phyloP scores from a whole-genome alignment of 2,113 vertebrate genomes.

The Paramisgurnus dabryanus region DNA sequence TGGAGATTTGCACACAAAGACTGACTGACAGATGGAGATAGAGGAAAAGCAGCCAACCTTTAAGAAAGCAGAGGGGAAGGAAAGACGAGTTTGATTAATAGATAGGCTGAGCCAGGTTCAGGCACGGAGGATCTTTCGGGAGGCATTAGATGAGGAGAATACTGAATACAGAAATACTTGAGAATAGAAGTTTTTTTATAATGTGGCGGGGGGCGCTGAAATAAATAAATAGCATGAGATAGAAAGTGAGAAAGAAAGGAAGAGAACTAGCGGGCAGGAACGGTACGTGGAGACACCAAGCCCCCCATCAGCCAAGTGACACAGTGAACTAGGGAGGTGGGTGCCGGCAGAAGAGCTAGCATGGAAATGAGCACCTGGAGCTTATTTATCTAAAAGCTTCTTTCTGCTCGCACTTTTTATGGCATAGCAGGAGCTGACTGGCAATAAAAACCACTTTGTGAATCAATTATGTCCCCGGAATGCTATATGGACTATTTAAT shows the following conservation, averaged over 20 bases:
- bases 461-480: constrained; percentile 69
- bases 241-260: constrained; percentile 45
- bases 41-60: constrained; percentile 76
- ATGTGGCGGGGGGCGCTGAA: neutral
- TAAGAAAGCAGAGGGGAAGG: constrained; percentile 74
- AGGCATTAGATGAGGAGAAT: constrained; percentile 63
- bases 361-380: constrained; percentile 75
- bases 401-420: constrained; percentile 54
- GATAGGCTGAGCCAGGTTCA: constrained; percentile 72
- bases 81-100: constrained; percentile 80
- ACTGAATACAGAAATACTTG: neutral
- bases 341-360: constrained; percentile 50
- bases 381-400: constrained; percentile 58
- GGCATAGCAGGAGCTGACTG: constrained; percentile 60
- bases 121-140: constrained; percentile 72
- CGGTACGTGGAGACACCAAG: constrained; percentile 54
- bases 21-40: constrained; percentile 77
- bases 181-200: constrained; percentile 52
- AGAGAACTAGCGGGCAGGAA: constrained; percentile 43
- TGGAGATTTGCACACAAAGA: constrained; percentile 79
- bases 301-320: constrained; percentile 42
- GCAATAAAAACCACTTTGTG: constrained; percentile 64
- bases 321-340: constrained; percentile 34
- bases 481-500: constrained; percentile 72
- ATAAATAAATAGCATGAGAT: constrained; percentile 45